A percentile compares a stretch with the other conserved stretches of the same genome.
phyloP scores from a whole-genome alignment of 2,888 invertebrate species.

The Choristoneura rosaceana region DNA sequence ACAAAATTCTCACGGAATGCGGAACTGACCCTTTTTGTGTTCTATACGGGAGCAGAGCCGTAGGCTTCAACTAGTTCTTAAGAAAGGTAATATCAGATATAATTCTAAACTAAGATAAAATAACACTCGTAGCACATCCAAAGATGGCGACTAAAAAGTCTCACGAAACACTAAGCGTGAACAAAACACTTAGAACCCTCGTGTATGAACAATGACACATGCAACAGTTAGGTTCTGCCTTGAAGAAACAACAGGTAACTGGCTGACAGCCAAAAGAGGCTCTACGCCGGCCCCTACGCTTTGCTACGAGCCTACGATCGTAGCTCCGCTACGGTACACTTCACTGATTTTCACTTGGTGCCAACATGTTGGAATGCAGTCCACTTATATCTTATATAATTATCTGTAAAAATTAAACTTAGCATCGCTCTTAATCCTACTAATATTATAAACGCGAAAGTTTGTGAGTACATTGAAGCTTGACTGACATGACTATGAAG shows the following conservation, averaged over 20 bases:
- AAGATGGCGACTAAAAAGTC: neutral
- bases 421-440: too few species aligned
- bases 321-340: slow-evolving; percentile 53
- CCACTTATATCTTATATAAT: neutral
- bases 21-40: too few species aligned
- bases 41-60: too few species aligned
- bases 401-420: too few species aligned
- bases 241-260: slow-evolving; percentile 80
- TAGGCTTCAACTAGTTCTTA: too few species aligned
- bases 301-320: slow-evolving; percentile 63
- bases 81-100: too few species aligned
- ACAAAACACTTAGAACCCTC: neutral
- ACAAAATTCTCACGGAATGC: too few species aligned
- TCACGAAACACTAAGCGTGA: neutral
- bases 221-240: slow-evolving; percentile 61
- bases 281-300: slow-evolving; percentile 55
- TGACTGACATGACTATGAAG: too few species aligned
- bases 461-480: too few species aligned
- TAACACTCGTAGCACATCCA: neutral
- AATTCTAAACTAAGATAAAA: too few species aligned
- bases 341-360: slow-evolving; percentile 56
- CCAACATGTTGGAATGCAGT: neutral
- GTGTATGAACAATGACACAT: slow-evolving; percentile 43
- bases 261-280: slow-evolving; percentile 69
- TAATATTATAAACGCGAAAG: too few species aligned